Base-by-base conservation (phyloP, 2,113 vertebrate species). In the Pituophis catenifer region DNA sequence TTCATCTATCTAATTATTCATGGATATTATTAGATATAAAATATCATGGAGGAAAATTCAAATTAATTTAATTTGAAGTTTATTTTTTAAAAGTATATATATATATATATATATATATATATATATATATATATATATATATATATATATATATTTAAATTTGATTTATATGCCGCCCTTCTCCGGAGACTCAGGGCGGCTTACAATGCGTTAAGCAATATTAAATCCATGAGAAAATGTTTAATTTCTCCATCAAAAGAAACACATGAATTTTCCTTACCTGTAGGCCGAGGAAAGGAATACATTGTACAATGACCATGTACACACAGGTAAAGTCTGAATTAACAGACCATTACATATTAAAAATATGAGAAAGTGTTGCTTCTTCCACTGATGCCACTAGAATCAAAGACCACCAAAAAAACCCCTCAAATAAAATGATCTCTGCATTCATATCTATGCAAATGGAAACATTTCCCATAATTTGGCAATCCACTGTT, bases 381-480 rank as follows among this genome's bases (percentile, higher is more conserved):
- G 3, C 33, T 29, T 15, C 26, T 88, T 89, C 85, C 52, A 38
- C 0, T 44, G 65, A 90, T 91, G 75, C 93, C 70, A 1, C 0
- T 55, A 90, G 65, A 93, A 90, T 50, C 59, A 10, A 94, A 94
- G 89, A 57, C 11, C 50, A 0, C 0, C 85, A 93, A 24, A 24
- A 59, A 26, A 55, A 3, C 8, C 3, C 59, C 10, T 29, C 59
- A 70, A 70, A 70, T 85, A 52, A n/a, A 75, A 24, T 19, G 29
- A 50, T 85, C 5, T 59, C 53, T 55, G 55, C n/a, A 29, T 87
- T 58, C 95, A 21, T 89, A 90, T 95, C 70, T 91, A 54, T 53
- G 38, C 50, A 24, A 92, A 53, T 94, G 96, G n/a, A 94, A 94
- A n/a, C 58, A 75, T 93, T 3, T 95, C 95, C 92, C 81, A 93